phyloP scores from a whole-genome alignment of 2,888 invertebrate genomes.

The Octonoba sinensis region DNA sequence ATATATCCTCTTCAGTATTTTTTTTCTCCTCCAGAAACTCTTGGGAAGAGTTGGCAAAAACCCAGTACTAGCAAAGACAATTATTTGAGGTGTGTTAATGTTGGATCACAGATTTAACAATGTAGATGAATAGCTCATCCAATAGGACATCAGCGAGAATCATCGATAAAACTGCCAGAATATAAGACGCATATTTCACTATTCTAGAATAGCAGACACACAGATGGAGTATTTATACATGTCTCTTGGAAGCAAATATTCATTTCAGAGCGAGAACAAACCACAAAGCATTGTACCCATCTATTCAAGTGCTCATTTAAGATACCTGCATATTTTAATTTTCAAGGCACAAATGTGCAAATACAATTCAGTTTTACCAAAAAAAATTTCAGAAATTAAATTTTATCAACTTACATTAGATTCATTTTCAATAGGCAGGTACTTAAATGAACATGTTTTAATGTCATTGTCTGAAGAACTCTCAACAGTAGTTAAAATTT shows the following conservation, averaged over 20 bases:
- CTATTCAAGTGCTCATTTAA: conserved; percentile 28
- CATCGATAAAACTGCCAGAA: conserved; percentile 30
- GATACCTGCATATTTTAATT: not conserved
- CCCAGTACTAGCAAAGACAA: conserved; percentile 7
- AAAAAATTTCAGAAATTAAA: too few relatives aligned
- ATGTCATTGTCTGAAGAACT: conserved; percentile 1
- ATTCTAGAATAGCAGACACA: conserved; percentile 51
- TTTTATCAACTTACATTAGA: too few relatives aligned
- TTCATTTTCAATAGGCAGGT: too few relatives aligned
- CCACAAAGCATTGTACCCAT: not conserved
- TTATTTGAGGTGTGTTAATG: conserved; percentile 19
- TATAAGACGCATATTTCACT: conserved; percentile 21
- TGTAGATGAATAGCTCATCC: conserved; percentile 18
- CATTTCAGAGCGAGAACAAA: conserved; percentile 17
- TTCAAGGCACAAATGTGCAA: too few relatives aligned
- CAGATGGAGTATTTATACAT: conserved; percentile 51
- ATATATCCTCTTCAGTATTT: not conserved
- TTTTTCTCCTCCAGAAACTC: not conserved
- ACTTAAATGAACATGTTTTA: too few relatives aligned
- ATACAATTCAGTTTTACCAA: too few relatives aligned
- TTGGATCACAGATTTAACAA: conserved; percentile 42
- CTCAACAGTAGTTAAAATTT: conserved; percentile 48
- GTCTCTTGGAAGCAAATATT: conserved; percentile 22
- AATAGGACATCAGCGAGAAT: not conserved
- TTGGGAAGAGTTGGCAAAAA: conserved; percentile 4